These are phyloP conservation scores for Rhynchopsitta pachyrhyncha DNA, from an alignment of 2,113 vertebrate species.

Conservation along the genomic window DNA sequence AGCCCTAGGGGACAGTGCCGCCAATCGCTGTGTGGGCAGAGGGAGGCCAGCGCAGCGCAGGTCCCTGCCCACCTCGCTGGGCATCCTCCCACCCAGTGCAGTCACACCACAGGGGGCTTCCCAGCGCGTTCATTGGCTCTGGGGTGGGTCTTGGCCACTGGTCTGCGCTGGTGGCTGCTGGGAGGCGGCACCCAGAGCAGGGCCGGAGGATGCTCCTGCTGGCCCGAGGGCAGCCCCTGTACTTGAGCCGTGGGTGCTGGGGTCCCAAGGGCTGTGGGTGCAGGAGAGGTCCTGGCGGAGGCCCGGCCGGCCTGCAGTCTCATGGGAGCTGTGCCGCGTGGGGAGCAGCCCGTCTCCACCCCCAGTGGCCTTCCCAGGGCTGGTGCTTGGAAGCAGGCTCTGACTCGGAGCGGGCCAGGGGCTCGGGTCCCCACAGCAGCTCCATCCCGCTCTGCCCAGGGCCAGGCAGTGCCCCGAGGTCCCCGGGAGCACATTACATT, in stretches of 20 bases:
- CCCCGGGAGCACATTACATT: background rate
- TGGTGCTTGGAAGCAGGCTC: background rate
- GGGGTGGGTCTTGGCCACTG: background rate
- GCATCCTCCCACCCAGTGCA: background rate
- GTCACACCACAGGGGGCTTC: background rate
- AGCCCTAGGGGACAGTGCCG: background rate
- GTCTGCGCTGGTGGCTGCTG: background rate
- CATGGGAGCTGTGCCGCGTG: fast-evolving
- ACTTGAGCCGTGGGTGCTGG: background rate
- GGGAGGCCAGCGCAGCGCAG: fast-evolving
- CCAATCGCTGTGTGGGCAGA: background rate
- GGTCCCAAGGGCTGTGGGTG: background rate
- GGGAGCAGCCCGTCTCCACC: background rate
- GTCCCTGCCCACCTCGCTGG: background rate
- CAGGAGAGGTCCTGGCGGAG: background rate
- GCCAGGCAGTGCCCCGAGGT: background rate
- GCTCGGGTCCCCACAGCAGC: fast-evolving
- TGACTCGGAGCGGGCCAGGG: fast-evolving
- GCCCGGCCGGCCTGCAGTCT: background rate
- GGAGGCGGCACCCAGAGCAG: background rate
- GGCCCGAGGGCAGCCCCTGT: fast-evolving
- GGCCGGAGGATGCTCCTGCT: no score
- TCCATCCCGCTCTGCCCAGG: background rate
- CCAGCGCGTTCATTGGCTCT: background rate
- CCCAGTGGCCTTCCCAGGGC: background rate